Evolutionary conservation across 1,140 invertebrate genomes (phyloP).

Genomic region (Temnothorax curvispinosus): DNA sequence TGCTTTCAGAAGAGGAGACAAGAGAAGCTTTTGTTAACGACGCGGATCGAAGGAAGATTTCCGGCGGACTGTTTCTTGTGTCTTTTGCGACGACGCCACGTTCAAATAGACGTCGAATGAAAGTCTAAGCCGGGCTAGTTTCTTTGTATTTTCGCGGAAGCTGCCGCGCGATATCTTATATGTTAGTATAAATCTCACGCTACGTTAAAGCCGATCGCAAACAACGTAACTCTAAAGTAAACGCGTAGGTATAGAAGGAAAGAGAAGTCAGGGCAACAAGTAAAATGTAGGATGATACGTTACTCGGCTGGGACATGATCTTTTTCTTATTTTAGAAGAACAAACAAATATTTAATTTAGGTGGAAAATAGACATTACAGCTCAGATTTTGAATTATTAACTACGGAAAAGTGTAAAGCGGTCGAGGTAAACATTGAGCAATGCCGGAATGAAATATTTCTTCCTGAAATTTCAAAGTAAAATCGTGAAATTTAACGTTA

Average conservation of each 20-base stretch:
- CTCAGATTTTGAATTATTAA: neutral
- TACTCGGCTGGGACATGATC: neutral
- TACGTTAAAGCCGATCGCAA: constrained; percentile 43
- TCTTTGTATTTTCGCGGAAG: constrained; percentile 27
- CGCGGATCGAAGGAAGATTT: constrained; percentile 36
- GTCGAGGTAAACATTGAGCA: neutral
- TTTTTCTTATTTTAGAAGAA: neutral
- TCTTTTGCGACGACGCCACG: constrained; percentile 20
- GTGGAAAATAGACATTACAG: neutral
- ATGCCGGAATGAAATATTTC: neutral
- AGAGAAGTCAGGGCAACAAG: neutral
- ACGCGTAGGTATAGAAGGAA: neutral
- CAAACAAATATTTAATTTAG: constrained; percentile 6
- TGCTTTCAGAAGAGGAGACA: neutral
- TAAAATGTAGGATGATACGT: neutral
- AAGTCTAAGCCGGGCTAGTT: constrained; percentile 14
- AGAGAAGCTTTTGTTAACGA: constrained; percentile 44
- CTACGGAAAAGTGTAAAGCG: neutral
- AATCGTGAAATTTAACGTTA: constrained; percentile 13
- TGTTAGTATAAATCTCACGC: constrained; percentile 44
- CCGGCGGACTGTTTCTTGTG: constrained; percentile 7
- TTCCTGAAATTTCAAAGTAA: neutral
- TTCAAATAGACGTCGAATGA: constrained; percentile 37
- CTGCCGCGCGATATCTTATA: constrained; percentile 33
- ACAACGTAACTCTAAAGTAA: constrained; percentile 48